These are phyloP conservation scores for Mohoua ochrocephala DNA, from an alignment of 2,113 vertebrate genomes.

Conservation along the genomic window DNA sequence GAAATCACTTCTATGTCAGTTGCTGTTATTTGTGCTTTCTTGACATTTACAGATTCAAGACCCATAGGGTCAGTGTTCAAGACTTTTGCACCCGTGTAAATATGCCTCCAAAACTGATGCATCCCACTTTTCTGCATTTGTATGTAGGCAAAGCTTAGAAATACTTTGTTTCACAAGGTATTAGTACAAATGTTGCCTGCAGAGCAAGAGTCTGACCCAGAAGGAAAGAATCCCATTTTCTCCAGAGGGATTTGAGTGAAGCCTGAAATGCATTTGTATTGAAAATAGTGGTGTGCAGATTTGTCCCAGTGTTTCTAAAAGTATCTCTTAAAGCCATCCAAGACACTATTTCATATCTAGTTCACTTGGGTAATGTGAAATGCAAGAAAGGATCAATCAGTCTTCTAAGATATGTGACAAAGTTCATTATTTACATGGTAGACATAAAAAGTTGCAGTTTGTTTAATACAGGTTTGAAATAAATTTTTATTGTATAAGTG, in stretches of 20 bases:
- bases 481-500: background rate
- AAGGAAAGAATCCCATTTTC: background rate
- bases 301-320: background rate
- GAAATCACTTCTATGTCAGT: background rate
- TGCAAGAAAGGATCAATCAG: background rate
- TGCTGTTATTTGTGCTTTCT: background rate
- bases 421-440: background rate
- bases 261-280: background rate
- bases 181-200: background rate
- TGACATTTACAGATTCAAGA: background rate
- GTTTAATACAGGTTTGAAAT: background rate
- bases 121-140: background rate
- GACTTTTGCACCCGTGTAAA: background rate
- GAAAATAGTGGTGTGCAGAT: background rate
- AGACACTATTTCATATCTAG: background rate
- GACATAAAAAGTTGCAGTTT: background rate
- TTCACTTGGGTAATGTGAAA: background rate
- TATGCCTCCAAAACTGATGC: background rate
- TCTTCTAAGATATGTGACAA: background rate
- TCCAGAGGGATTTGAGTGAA: background rate
- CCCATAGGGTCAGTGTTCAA: background rate
- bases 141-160: background rate
- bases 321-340: background rate
- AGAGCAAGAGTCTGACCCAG: background rate
- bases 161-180: background rate